phyloP scores from a whole-genome alignment of 2,888 invertebrate genomes.

The Ariolimax columbianus region DNA sequence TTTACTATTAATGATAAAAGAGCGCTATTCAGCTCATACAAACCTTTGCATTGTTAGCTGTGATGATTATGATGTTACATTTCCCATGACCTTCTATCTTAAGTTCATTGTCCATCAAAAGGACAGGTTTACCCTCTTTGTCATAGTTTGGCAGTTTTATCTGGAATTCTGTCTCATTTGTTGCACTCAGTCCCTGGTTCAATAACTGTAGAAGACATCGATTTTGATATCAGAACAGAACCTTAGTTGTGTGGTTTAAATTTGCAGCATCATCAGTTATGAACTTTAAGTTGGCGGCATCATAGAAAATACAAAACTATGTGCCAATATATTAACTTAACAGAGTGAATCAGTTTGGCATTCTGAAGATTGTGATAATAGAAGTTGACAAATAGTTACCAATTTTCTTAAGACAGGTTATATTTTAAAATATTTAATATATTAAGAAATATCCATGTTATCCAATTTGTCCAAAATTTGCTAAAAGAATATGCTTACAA shows the following conservation, averaged over 20 bases:
- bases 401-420: not conserved
- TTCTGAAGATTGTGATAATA: too few relatives aligned
- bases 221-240: not conserved
- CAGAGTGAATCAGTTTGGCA: too few relatives aligned
- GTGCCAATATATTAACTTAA: too few relatives aligned
- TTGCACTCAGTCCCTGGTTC: slow-evolving; percentile 92
- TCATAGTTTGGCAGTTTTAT: slow-evolving; percentile 73
- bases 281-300: too few relatives aligned
- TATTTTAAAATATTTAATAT: not conserved
- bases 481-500: not conserved
- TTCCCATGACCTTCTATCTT: slow-evolving; percentile 60
- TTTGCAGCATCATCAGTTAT: too few relatives aligned
- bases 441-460: not conserved
- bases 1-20: not conserved
- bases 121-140: slow-evolving; percentile 61
- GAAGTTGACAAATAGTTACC: not conserved
- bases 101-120: slow-evolving; percentile 63
- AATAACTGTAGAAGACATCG: slow-evolving; percentile 78
- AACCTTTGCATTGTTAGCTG: slow-evolving; percentile 75
- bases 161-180: slow-evolving; percentile 86
- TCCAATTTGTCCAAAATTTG: not conserved
- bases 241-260: not conserved
- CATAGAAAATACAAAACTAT: too few relatives aligned
- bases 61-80: slow-evolving; percentile 65
- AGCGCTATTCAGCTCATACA: slow-evolving; percentile 31